A percentile compares a stretch with the other conserved stretches of the same genome.
Conservation (phyloP, 2,888 invertebrate species). For the Petrolisthes cinctipes region DNA sequence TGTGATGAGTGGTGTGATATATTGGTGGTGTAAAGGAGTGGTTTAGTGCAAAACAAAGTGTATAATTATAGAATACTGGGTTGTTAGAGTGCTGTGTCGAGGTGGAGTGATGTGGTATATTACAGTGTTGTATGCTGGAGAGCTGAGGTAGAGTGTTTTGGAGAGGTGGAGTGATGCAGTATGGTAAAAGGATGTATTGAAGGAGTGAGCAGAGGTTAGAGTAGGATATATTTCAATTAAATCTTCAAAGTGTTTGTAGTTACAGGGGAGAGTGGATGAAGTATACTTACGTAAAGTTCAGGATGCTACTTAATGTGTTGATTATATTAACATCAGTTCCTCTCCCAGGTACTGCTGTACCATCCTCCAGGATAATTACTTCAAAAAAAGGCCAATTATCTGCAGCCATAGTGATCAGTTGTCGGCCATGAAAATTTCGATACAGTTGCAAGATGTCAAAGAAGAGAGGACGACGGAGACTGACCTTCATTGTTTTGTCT, state of each 20-base stretch:
- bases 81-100: too few species aligned
- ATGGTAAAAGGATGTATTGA: too few species aligned
- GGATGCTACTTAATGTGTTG: not conserved
- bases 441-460: not conserved
- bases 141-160: too few species aligned
- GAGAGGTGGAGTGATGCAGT: too few species aligned
- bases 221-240: too few species aligned
- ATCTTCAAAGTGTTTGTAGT: not conserved
- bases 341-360: not conserved
- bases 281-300: slow-evolving; percentile 7
- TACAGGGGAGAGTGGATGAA: slow-evolving; percentile 8
- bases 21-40: too few species aligned
- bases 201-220: too few species aligned
- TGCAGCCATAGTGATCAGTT: not conserved
- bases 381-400: slow-evolving; percentile 54
- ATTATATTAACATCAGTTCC: slow-evolving; percentile 38
- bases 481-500: not conserved
- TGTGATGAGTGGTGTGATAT: not conserved
- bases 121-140: too few species aligned
- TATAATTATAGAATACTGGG: too few species aligned
- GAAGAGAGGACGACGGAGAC: not conserved
- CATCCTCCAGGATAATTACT: not conserved
- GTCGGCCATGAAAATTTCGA: not conserved
- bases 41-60: too few species aligned
- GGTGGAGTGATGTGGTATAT: too few species aligned